Evolutionary conservation across 2,113 vertebrate genomes (phyloP), one percentile per base, ranked within the genome.

Genomic region (Rhinichthys klamathensis): DNA sequence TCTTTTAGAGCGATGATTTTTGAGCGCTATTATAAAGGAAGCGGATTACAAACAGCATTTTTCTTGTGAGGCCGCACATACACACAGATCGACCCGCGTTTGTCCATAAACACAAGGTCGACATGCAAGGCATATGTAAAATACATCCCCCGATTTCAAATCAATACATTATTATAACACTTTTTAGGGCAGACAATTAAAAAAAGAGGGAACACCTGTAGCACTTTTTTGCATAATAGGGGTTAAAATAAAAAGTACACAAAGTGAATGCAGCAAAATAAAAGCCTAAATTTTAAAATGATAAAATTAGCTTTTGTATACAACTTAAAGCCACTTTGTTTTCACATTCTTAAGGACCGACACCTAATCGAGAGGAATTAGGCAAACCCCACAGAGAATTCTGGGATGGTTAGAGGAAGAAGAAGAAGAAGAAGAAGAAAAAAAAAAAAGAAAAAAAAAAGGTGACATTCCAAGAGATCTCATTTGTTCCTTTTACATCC

Each of bases 331-430:
- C 72, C 58, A 81, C 83, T 77, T 25, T 35, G 78, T 76, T 85
- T 92, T 93, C 91, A 94, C 93, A 93, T 92, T 94, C 86, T 91
- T 79, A 75, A 92, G 90, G 87, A 82, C 49, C 58, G 46, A 61
- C 46, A 38, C 38, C 73, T 78, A n/a, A 41, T 27, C 3, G 23
- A 79, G 30, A 13, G 56, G 75, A 44, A 35, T 13, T 11, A 69
- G n/a, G 18, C 12, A 72, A 80, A 35, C 82, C 79, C 60, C 61
- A 15, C 21, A 73, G 65, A 65, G 67, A n/a, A 61, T 32, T 70
- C 23, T 72, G 70, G 85, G 73, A 77, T 46, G 12, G 44, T 75
- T n/a, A 3, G 54, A 69, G 38, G 78, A 76, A 69, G 25, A 56
- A 15, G n/a, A 15, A 51, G 67, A 58, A 35, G 35, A 35, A 35